phyloP scores from a whole-genome alignment of 2,797 vertebrate species.

The Sebastes minor region DNA sequence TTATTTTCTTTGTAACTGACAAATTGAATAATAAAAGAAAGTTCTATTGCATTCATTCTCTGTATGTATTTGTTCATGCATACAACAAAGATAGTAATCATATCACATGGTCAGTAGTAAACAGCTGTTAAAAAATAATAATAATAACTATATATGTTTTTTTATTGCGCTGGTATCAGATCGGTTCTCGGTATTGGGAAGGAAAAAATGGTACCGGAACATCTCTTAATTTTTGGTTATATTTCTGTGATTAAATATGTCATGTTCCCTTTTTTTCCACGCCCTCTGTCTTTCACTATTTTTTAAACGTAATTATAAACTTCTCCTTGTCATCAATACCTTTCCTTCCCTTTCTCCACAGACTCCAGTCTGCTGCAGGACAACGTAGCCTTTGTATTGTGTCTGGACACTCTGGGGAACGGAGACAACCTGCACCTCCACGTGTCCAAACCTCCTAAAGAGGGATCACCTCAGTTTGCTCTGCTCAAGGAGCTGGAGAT shows the following conservation, averaged over 20 bases:
- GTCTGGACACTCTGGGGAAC: slow-evolving; percentile 93
- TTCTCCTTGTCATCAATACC: background rate
- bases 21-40: too few species aligned
- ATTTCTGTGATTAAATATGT: background rate
- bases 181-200: too few species aligned
- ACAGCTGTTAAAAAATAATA: too few species aligned
- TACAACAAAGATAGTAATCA: too few species aligned
- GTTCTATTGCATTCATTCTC: too few species aligned
- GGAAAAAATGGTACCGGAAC: too few species aligned
- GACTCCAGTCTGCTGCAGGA: slow-evolving; percentile 98
- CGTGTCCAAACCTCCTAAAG: slow-evolving; percentile 96
- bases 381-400: slow-evolving; percentile 97
- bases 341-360: slow-evolving; percentile 49
- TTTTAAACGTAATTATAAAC: background rate
- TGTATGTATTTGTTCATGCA: too few species aligned
- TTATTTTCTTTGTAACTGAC: too few species aligned
- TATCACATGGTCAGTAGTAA: too few species aligned
- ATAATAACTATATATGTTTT: too few species aligned
- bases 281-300: background rate
- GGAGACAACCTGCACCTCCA: slow-evolving; percentile 91
- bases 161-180: too few species aligned
- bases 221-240: background rate
- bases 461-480: slow-evolving; percentile 90
- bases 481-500: slow-evolving; percentile 92
- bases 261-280: background rate